Percentiles rank a stretch among this genome's conserved stretches.
phyloP scores from a whole-genome alignment of 2,797 vertebrate species.

The Serranus cabrilla region DNA sequence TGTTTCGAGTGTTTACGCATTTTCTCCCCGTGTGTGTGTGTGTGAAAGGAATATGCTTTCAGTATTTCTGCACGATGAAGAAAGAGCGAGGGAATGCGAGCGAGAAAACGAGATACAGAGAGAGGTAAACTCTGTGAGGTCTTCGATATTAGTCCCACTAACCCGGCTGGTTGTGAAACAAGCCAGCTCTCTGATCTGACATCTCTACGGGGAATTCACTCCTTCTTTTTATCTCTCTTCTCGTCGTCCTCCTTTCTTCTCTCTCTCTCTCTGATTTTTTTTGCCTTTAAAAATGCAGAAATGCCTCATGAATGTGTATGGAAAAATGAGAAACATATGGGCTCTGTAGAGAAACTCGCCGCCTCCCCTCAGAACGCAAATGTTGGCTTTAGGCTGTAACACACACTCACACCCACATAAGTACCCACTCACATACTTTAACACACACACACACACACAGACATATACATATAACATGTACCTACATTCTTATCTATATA shows the following conservation, averaged over 20 bases:
- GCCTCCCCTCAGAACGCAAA: constrained; percentile 73
- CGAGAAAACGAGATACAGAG: constrained; percentile 34
- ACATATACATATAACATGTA: neutral
- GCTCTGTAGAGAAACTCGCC: constrained; percentile 57
- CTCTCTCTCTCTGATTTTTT: constrained; percentile 34
- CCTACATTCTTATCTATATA: neutral
- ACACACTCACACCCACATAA: constrained; percentile 59
- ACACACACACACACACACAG: neutral
- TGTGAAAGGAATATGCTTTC: constrained; percentile 36
- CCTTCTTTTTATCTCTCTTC: constrained; percentile 67
- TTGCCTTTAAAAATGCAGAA: constrained; percentile 77
- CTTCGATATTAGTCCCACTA: constrained; percentile 71
- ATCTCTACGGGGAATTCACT: constrained; percentile 72
- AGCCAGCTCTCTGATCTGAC: constrained; percentile 77
- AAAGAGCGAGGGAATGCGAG: constrained; percentile 32
- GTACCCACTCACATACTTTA: constrained; percentile 45
- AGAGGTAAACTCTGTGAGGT: constrained; percentile 73
- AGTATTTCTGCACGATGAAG: constrained; percentile 33
- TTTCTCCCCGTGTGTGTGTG: constrained; percentile 40
- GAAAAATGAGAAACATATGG: constrained; percentile 88
- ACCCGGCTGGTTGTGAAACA: constrained; percentile 77
- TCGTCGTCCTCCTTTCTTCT: constrained; percentile 48
- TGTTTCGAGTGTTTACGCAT: constrained; percentile 48
- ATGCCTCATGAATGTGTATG: constrained; percentile 84
- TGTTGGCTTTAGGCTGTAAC: constrained; percentile 78